phyloP scores from a whole-genome alignment of 2,113 vertebrate genomes.

The Clarias gariepinus region DNA sequence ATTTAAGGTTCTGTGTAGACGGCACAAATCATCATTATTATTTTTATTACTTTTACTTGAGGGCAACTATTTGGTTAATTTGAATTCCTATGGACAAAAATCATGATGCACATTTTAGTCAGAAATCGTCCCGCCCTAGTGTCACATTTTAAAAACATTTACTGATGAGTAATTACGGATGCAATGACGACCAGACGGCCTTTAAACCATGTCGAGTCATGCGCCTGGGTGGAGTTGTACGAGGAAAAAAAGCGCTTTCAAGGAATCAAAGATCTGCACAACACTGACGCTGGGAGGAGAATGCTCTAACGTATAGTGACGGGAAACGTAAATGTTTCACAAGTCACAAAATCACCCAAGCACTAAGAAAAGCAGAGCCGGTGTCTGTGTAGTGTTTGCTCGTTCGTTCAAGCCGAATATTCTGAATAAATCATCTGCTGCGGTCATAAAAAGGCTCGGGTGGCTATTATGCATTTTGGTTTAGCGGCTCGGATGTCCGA shows the following conservation, averaged over 20 bases:
- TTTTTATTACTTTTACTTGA: too few species aligned
- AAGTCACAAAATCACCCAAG: background rate
- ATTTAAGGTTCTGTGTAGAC: too few species aligned
- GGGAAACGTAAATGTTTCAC: background rate
- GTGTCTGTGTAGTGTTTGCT: background rate
- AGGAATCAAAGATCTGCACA: background rate
- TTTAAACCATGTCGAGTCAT: fast-evolving
- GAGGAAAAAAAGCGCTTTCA: background rate
- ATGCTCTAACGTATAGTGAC: background rate
- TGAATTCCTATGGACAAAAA: too few species aligned
- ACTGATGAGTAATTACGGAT: too few species aligned
- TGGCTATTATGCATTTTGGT: background rate
- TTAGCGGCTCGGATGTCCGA: background rate
- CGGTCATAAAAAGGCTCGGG: background rate
- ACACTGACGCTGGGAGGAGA: background rate
- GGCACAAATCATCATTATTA: too few species aligned
- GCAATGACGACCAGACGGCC: too few species aligned
- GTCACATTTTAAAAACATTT: too few species aligned
- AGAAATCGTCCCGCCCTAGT: too few species aligned
- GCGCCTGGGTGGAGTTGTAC: background rate
- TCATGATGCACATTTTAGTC: too few species aligned
- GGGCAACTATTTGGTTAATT: too few species aligned
- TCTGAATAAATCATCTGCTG: background rate
- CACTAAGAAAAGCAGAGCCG: background rate
- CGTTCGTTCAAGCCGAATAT: background rate